Percentiles rank a stretch among this genome's conserved stretches.
Conservation (phyloP, 1,140 invertebrate species). For the Drosophila jambulina region DNA sequence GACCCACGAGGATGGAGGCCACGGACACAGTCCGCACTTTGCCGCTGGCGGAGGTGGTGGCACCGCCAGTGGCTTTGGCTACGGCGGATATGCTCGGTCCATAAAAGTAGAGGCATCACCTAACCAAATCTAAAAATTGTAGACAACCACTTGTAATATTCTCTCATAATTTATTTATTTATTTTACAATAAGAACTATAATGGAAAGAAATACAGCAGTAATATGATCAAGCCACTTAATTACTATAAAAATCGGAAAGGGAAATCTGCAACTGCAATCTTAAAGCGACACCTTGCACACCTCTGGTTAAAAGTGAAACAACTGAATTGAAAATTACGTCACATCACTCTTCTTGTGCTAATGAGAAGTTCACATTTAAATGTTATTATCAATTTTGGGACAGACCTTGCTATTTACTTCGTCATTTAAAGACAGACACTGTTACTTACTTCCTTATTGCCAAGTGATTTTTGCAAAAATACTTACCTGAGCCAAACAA, state of each 20-base stretch:
- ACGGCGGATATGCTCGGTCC: constrained; percentile 86
- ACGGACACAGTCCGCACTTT: constrained; percentile 86
- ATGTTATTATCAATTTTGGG: neutral
- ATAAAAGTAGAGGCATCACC: constrained; percentile 58
- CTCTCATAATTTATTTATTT: constrained; percentile 55
- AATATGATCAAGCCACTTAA: neutral
- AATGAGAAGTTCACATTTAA: neutral
- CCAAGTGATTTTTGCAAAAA: neutral
- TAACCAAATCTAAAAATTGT: constrained; percentile 59
- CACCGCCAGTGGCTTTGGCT: constrained; percentile 86
- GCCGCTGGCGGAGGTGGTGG: constrained; percentile 88
- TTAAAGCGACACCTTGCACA: neutral
- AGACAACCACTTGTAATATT: constrained; percentile 16
- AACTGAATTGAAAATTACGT: neutral
- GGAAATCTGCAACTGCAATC: neutral
- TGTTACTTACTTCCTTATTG: neutral
- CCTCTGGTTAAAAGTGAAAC: neutral
- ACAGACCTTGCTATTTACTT: neutral
- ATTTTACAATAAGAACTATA: constrained; percentile 27
- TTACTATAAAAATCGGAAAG: too few species aligned
- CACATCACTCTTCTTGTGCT: neutral
- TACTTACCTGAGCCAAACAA: neutral
- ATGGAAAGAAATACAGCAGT: neutral
- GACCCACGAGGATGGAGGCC: constrained; percentile 87
- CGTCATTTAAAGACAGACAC: neutral